Conservation (phyloP, 2,113 vertebrate genomes). For the Nycticorax nycticorax region DNA sequence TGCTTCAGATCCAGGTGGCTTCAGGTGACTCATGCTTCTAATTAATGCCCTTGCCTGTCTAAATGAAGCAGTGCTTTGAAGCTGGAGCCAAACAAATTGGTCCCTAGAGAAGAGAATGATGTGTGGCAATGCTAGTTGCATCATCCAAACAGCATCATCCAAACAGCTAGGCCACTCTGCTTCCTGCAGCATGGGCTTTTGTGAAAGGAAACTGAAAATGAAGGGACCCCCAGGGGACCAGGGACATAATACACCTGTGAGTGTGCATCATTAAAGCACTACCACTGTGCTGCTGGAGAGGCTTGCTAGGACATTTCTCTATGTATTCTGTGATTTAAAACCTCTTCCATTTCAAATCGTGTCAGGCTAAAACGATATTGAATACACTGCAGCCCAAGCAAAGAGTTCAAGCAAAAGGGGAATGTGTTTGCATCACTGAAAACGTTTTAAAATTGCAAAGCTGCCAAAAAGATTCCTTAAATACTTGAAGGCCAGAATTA, state of each 20-base stretch:
- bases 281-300: neutral
- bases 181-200: neutral
- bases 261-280: neutral
- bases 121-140: constrained; percentile 40
- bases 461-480: neutral
- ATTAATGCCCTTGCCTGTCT: neutral
- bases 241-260: neutral
- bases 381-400: neutral
- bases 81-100: constrained; percentile 48
- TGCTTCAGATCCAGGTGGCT: constrained; percentile 35
- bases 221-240: neutral
- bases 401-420: neutral
- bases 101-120: constrained; percentile 8
- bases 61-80: neutral
- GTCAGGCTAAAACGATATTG: neutral
- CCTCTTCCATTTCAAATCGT: neutral
- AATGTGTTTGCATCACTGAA: neutral
- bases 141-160: constrained; percentile 47
- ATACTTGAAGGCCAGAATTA: neutral
- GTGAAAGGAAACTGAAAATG: neutral
- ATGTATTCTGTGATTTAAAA: neutral
- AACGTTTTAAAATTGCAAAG: neutral
- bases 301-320: neutral
- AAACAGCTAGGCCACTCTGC: neutral
- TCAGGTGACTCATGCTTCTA: constrained; percentile 45